Conservation (phyloP, 92 coral and sea anemone species). For the Paragorgia papillata region DNA sequence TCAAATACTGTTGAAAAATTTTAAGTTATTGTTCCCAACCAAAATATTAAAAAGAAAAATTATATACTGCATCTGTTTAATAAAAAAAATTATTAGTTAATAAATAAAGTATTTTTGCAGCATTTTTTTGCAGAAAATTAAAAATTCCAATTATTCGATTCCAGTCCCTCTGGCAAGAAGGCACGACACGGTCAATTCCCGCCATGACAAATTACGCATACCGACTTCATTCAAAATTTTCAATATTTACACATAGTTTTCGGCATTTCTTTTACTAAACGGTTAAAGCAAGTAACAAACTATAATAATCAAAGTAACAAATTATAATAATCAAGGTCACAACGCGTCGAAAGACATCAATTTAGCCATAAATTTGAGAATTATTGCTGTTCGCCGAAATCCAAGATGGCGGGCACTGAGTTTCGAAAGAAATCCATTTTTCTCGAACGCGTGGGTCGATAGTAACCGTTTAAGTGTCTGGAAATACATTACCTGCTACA, state of each 20-base stretch:
- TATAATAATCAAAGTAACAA: not conserved
- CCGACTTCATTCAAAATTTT: not conserved
- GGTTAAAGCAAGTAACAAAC: not conserved
- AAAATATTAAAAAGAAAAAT: too few species aligned
- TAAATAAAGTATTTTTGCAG: too few species aligned
- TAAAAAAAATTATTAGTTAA: too few species aligned
- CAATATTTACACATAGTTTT: not conserved
- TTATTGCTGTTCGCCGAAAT: slow-evolving; percentile 29
- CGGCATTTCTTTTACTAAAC: not conserved
- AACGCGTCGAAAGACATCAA: too few species aligned
- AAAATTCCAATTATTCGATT: not conserved
- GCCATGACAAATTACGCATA: not conserved
- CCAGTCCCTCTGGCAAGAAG: slow-evolving; percentile 3
- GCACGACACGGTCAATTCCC: not conserved
- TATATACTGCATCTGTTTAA: too few species aligned
- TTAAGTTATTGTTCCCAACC: too few species aligned
- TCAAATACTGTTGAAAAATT: too few species aligned
- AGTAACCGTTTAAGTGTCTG: not conserved
- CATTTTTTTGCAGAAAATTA: too few species aligned
- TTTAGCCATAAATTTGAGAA: not conserved
- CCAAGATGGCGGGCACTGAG: slow-evolving; percentile 83
- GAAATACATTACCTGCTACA: slow-evolving; percentile 77
- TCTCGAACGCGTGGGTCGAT: not conserved
- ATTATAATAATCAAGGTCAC: not conserved
- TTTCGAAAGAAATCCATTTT: not conserved